A percentile compares a stretch with the other conserved stretches of the same genome.
These are phyloP conservation scores for Drosophila ironensis DNA, from an alignment of 1,140 invertebrate genomes.

Conservation along the genomic window DNA sequence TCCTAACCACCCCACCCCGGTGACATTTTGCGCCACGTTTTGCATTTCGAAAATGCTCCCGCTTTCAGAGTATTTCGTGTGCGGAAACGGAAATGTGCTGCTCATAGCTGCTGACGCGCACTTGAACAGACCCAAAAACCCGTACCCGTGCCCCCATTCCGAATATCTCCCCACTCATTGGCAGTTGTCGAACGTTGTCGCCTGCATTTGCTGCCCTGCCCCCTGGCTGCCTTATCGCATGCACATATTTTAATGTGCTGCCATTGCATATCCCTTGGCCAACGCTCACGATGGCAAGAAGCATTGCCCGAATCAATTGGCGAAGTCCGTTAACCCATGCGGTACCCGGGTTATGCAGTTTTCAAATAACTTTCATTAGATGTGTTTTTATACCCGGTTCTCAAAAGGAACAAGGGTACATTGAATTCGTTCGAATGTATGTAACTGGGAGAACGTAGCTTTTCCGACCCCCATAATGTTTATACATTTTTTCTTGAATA, in stretches of 20 bases:
- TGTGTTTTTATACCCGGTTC: too few relatives aligned
- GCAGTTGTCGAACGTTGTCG: constrained; percentile 68
- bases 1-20: constrained; percentile 23
- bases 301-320: constrained; percentile 13
- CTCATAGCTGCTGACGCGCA: constrained; percentile 57
- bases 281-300: constrained; percentile 26
- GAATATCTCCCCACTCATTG: constrained; percentile 46
- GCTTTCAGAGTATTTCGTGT: constrained; percentile 75
- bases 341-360: background rate
- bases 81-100: constrained; percentile 77
- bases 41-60: constrained; percentile 75
- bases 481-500: too few relatives aligned
- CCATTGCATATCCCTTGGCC: constrained; percentile 47
- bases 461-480: too few relatives aligned
- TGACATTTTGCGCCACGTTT: constrained; percentile 75
- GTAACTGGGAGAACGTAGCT: too few relatives aligned
- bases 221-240: constrained; percentile 17
- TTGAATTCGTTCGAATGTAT: too few relatives aligned
- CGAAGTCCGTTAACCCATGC: constrained; percentile 10
- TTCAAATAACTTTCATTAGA: too few relatives aligned
- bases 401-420: too few relatives aligned
- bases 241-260: constrained; percentile 72
- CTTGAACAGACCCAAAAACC: constrained; percentile 39
- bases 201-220: constrained; percentile 26
- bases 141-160: background rate